These are phyloP conservation scores for Barnardius zonarius DNA, from an alignment of 2,113 vertebrate genomes.

Conservation along the genomic window DNA sequence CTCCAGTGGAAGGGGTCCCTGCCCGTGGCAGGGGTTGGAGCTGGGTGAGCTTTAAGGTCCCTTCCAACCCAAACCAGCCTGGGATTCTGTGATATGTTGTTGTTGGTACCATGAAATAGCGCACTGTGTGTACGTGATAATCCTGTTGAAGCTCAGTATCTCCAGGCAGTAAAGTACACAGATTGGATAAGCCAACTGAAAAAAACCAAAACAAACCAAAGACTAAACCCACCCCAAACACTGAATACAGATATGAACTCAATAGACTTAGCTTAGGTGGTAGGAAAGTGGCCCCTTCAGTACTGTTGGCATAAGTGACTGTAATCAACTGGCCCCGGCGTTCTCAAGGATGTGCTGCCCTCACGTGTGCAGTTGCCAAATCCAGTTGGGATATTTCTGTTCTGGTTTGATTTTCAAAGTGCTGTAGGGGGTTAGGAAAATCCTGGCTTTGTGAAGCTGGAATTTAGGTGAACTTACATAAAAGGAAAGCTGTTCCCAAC, in stretches of 20 bases:
- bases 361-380: not conserved
- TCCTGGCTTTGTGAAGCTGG: not conserved
- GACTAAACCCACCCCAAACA: not conserved
- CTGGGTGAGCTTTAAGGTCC: not conserved
- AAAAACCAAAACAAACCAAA: not conserved
- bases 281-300: not conserved
- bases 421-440: not conserved
- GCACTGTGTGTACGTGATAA: fast-evolving
- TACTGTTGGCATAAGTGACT: fast-evolving
- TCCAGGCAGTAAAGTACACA: not conserved
- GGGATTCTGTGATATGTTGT: not conserved
- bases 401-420: not conserved
- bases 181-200: not conserved
- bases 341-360: not conserved
- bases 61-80: not conserved
- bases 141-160: not conserved
- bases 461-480: fast-evolving
- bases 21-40: fast-evolving
- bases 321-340: fast-evolving
- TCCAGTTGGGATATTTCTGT: not conserved
- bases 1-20: too few relatives aligned
- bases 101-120: not conserved
- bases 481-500: not conserved
- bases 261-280: not conserved
- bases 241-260: not conserved